These are phyloP conservation scores for Cottus gobio DNA, from an alignment of 2,113 vertebrate species.

Conservation along the genomic window DNA sequence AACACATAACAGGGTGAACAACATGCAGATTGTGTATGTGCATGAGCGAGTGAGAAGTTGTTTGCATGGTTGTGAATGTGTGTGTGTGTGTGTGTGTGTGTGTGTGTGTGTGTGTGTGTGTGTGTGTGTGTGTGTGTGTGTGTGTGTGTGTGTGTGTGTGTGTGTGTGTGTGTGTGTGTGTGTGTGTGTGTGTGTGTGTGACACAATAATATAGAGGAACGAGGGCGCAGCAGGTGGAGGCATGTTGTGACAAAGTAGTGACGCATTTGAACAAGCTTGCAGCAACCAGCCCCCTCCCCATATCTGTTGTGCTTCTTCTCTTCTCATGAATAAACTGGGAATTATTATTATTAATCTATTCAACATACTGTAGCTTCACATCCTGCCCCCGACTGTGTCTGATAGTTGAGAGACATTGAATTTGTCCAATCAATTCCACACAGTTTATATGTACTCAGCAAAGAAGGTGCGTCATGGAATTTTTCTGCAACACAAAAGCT, in stretches of 20 bases:
- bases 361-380: constrained; percentile 23
- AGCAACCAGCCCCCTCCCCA: constrained; percentile 31
- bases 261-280: constrained; percentile 56
- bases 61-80: background rate
- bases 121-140: background rate
- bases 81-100: background rate
- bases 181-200: background rate
- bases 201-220: background rate
- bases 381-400: constrained; percentile 33
- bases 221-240: constrained; percentile 55
- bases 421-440: constrained; percentile 59
- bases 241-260: constrained; percentile 64
- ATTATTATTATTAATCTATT: constrained; percentile 62
- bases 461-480: constrained; percentile 71
- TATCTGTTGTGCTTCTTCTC: constrained; percentile 31
- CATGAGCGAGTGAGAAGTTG: constrained; percentile 33
- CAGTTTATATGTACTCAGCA: constrained; percentile 28
- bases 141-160: background rate
- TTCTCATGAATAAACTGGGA: constrained; percentile 49
- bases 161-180: background rate
- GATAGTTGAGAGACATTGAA: constrained; percentile 53
- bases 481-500: constrained; percentile 62
- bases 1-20: constrained; percentile 10
- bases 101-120: background rate
- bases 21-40: constrained; percentile 37